phyloP scores from a whole-genome alignment of 2,797 vertebrate genomes.

The Tangara arthus region DNA sequence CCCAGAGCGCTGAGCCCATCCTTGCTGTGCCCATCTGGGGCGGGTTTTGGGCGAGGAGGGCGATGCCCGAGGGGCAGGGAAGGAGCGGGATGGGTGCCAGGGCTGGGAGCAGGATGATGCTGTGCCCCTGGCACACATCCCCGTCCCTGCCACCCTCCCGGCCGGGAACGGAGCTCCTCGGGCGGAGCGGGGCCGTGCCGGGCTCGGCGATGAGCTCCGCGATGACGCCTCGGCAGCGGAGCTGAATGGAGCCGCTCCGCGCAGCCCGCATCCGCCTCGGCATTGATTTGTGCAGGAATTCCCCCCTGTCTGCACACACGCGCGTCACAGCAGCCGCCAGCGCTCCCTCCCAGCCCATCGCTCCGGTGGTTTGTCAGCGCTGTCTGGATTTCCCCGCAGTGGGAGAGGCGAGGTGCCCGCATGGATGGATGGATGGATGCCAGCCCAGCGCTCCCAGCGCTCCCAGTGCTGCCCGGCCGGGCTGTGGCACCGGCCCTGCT shows the following conservation, averaged over 20 bases:
- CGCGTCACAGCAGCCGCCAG: background rate
- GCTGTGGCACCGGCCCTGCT: background rate
- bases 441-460: too few species aligned
- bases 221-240: background rate
- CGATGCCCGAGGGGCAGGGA: accelerated
- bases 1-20: background rate
- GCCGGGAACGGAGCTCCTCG: background rate
- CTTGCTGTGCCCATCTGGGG: background rate
- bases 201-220: accelerated
- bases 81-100: accelerated
- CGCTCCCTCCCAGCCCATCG: background rate
- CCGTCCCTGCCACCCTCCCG: background rate
- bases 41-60: accelerated
- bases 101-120: too few species aligned
- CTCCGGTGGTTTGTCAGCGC: background rate
- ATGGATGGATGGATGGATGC: background rate
- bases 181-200: background rate
- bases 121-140: too few species aligned
- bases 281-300: constrained; percentile 2
- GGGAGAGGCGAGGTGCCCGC: background rate
- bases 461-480: accelerated
- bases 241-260: background rate
- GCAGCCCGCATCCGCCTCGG: background rate
- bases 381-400: background rate
- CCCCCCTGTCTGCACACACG: background rate